Conservation (phyloP, 2,888 invertebrate species). For the Andrena minutula region DNA sequence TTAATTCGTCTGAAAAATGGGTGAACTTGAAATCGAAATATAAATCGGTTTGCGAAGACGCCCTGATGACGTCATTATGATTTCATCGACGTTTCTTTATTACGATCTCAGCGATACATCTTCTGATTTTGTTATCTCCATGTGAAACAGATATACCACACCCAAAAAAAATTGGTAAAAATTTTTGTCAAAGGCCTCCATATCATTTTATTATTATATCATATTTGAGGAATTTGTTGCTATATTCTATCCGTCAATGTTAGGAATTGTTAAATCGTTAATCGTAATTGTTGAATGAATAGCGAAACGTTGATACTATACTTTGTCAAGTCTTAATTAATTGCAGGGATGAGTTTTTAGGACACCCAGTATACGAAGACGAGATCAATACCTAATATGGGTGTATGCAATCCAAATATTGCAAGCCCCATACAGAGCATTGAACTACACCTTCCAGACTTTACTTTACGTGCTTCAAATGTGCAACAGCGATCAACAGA, state of each 20-base stretch:
- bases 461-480: not conserved
- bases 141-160: too few relatives aligned
- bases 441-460: not conserved
- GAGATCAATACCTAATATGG: constrained; percentile 52
- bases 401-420: constrained; percentile 35
- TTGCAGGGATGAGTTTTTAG: not conserved
- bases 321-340: not conserved
- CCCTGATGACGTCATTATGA: too few relatives aligned
- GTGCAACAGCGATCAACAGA: not conserved
- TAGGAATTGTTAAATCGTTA: not conserved
- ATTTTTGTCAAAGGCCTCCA: too few relatives aligned
- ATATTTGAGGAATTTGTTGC: too few relatives aligned
- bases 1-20: not conserved
- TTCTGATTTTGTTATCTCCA: too few relatives aligned
- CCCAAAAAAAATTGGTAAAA: too few relatives aligned
- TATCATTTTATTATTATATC: too few relatives aligned
- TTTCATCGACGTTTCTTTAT: too few relatives aligned
- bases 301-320: not conserved
- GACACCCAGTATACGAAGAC: constrained; percentile 43
- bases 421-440: not conserved
- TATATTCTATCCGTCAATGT: too few relatives aligned
- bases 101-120: too few relatives aligned
- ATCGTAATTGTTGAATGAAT: not conserved
- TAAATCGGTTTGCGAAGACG: too few relatives aligned
- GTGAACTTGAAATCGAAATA: too few relatives aligned